phyloP scores from a whole-genome alignment of 1,140 invertebrate genomes.

The Leguminivora glycinivorella region DNA sequence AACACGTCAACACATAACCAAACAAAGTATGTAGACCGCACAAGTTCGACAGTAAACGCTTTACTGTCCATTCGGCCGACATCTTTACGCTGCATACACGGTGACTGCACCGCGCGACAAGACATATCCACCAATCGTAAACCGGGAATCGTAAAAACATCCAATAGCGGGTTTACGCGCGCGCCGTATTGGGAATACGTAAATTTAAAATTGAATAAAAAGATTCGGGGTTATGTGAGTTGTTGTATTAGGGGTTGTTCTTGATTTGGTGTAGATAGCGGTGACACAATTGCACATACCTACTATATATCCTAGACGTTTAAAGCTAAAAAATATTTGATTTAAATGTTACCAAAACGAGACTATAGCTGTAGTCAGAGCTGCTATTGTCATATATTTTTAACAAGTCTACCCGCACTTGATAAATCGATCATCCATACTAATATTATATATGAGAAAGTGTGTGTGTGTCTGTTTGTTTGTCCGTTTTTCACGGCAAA shows the following conservation, averaged over 20 bases:
- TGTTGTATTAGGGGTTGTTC: not conserved
- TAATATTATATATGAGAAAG: no score
- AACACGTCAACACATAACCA: not conserved
- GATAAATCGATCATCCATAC: no score
- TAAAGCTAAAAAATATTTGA: no score
- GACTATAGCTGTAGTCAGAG: no score
- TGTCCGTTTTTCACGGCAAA: no score
- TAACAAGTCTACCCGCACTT: no score
- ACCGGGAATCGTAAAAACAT: slow-evolving; percentile 20
- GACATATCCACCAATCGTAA: slow-evolving; percentile 22
- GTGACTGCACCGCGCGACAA: slow-evolving; percentile 1
- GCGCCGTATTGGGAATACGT: slow-evolving; percentile 25
- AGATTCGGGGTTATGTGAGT: slow-evolving; percentile 16
- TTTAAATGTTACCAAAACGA: no score
- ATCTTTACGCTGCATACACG: slow-evolving; percentile 12
- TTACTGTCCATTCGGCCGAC: slow-evolving; percentile 14
- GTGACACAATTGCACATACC: not conserved
- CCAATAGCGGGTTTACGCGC: slow-evolving; percentile 21
- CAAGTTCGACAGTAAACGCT: slow-evolving; percentile 11
- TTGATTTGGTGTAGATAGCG: not conserved
- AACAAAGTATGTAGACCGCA: slow-evolving; percentile 5
- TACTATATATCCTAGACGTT: not conserved
- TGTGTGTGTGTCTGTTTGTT: no score
- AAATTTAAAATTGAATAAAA: slow-evolving; percentile 29
- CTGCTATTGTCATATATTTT: no score